Evolutionary conservation across 2,888 invertebrate genomes (phyloP).

Genomic region (Orgyia antiqua): DNA sequence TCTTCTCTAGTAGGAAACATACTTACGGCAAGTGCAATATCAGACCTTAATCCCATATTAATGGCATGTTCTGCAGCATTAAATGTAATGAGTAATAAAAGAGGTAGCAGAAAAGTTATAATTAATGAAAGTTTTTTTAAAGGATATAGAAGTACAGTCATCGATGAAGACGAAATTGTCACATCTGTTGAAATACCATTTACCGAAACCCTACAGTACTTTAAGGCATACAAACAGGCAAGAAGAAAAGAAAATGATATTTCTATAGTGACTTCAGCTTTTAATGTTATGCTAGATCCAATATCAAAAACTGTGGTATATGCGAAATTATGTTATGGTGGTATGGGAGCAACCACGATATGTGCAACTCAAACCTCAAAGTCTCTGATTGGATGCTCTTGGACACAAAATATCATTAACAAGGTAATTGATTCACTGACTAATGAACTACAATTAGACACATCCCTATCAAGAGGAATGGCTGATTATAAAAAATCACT

Average conservation of each 20-base stretch:
- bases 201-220: conserved; percentile 82
- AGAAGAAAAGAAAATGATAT: conserved; percentile 96
- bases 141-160: conserved; percentile 88
- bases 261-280: conserved; percentile 93
- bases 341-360: conserved; percentile 93
- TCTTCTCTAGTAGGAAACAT: conserved; percentile 96
- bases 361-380: conserved; percentile 82
- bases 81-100: conserved; percentile 77
- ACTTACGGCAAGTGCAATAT: conserved; percentile 97
- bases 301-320: conserved; percentile 76
- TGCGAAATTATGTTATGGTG: conserved; percentile 89
- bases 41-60: conserved; percentile 95
- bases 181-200: conserved; percentile 88
- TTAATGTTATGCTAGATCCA: conserved; percentile 82
- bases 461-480: conserved; percentile 92
- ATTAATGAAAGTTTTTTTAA: conserved; percentile 90
- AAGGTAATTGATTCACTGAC: conserved; percentile 80
- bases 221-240: conserved; percentile 94
- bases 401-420: conserved; percentile 81
- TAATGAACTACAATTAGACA: conserved; percentile 86
- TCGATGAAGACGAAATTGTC: conserved; percentile 88
- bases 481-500: conserved; percentile 86
- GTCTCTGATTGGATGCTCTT: conserved; percentile 75
- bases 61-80: conserved; percentile 85
- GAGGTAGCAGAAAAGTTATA: conserved; percentile 76